Evolutionary conservation across 2,888 invertebrate genomes (phyloP).

Genomic region (Hypolimnas misippus): DNA sequence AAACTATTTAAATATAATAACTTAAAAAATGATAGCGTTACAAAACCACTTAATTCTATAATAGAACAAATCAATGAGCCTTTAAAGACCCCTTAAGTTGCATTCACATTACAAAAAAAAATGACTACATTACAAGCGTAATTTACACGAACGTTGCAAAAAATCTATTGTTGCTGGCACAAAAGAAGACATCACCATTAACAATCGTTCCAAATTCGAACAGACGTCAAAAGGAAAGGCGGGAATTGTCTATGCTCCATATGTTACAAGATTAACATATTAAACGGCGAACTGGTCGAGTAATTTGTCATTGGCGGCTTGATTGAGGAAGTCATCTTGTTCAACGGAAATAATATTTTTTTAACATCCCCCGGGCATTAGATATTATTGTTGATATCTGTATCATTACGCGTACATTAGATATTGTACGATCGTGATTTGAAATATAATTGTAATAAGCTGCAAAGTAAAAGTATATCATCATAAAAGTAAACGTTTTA

Average conservation of each 20-base stretch:
- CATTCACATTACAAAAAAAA: slow-evolving; percentile 62
- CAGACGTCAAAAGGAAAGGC: slow-evolving; percentile 61
- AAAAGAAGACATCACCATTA: slow-evolving; percentile 79
- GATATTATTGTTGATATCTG: slow-evolving; percentile 61
- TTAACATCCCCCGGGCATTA: slow-evolving; percentile 73
- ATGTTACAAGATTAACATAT: slow-evolving; percentile 79
- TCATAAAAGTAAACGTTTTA: not conserved
- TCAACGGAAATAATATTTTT: slow-evolving; percentile 80
- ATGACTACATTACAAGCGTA: slow-evolving; percentile 58
- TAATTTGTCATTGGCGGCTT: slow-evolving; percentile 78
- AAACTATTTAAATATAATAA: not conserved
- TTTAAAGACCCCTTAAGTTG: slow-evolving; percentile 64
- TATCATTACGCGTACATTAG: slow-evolving; percentile 60
- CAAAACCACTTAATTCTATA: slow-evolving; percentile 71
- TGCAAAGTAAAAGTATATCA: too few relatives aligned
- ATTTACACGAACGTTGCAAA: slow-evolving; percentile 74
- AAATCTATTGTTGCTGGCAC: slow-evolving; percentile 73
- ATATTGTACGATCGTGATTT: slow-evolving; percentile 37
- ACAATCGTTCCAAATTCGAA: slow-evolving; percentile 70
- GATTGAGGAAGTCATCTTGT: slow-evolving; percentile 83
- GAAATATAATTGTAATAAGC: not conserved
- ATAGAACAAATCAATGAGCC: slow-evolving; percentile 71
- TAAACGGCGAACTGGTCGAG: slow-evolving; percentile 59
- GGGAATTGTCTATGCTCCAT: slow-evolving; percentile 74
- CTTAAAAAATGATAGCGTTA: slow-evolving; percentile 42